Conservation (phyloP, 2,797 vertebrate genomes). For the Potorous gilbertii region DNA sequence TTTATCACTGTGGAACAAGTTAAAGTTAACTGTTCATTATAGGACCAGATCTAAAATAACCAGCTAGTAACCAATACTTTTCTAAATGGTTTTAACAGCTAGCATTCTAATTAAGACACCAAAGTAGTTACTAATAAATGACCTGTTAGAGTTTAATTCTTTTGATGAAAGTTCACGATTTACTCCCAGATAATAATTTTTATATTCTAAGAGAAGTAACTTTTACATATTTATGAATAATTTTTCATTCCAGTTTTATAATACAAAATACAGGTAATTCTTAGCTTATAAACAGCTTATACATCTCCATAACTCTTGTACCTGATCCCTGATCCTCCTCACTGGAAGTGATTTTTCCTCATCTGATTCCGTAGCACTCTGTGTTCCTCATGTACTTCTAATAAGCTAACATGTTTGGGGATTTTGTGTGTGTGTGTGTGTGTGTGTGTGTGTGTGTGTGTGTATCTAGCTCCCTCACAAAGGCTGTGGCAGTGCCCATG, state of each 20-base stretch:
- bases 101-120: not conserved
- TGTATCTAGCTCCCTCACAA: not conserved
- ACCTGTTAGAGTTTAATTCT: not conserved
- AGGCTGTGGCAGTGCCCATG: not conserved
- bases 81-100: not conserved
- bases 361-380: constrained; percentile 19
- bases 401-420: not conserved
- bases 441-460: no score
- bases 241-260: not conserved
- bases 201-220: constrained; percentile 14
- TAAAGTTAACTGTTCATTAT: not conserved
- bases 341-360: constrained; percentile 37
- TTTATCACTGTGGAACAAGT: not conserved
- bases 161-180: constrained; percentile 23
- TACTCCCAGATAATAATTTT: constrained; percentile 5
- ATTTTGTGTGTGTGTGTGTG: not conserved
- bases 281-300: not conserved
- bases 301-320: not conserved
- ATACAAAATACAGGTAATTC: constrained; percentile 12
- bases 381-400: not conserved
- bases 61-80: not conserved
- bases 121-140: constrained; percentile 13
- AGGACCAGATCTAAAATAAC: not conserved
- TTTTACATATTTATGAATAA: constrained; percentile 45
- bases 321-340: constrained; percentile 38